Base-by-base conservation (phyloP, 2,113 vertebrate genomes). In the Pelvicachromis taeniatus region DNA sequence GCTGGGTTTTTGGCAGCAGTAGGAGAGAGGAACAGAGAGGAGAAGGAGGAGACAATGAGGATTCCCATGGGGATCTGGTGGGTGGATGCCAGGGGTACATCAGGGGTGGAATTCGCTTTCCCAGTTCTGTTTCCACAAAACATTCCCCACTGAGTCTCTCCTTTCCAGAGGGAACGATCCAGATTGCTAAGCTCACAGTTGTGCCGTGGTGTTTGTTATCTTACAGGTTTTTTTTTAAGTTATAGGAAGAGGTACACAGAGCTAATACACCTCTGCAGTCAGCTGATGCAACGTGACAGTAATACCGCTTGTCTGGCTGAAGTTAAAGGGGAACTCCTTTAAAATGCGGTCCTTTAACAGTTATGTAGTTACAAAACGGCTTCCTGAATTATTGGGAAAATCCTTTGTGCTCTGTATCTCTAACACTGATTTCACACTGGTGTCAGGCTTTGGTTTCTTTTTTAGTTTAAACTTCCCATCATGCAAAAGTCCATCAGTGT, bases 71-170 rank as follows among this genome's bases (percentile, higher is more conserved):
- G 83, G 52, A 26, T 87, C 13, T 82, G 86, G 78, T 83, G 38
- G 50, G 73, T 73, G 75, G 75, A 42, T 84, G 91, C 90, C 68
- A 70, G 65, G 38, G 84, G 23, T 7, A 82, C 82, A 82, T 80
- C 82, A 82, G 53, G 83, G 87, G 84, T 83, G 79, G 45, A 84
- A 75, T 83, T 68, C 91, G 88, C 93, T 94, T 93, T 89, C 84
- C 86, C 87, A 88, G 82, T 77, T 93, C 77, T 88, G 89, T 88
- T 89, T 91, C 86, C 87, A 65, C 13, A 88, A 82, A 87, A 86
- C 29, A 61, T 53, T 82, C 85, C 88, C 85, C 12, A n/a, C 45
- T 61, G 89, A 77, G 42, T 77, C 78, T 84, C 4, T 78, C 82
- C 17, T 83, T 68, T 88, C 54, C 58, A 77, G 73, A 65, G 26